Base-by-base conservation (phyloP, 35 echinoderm and acorn worm species). In the Ophioderma brevispina region DNA sequence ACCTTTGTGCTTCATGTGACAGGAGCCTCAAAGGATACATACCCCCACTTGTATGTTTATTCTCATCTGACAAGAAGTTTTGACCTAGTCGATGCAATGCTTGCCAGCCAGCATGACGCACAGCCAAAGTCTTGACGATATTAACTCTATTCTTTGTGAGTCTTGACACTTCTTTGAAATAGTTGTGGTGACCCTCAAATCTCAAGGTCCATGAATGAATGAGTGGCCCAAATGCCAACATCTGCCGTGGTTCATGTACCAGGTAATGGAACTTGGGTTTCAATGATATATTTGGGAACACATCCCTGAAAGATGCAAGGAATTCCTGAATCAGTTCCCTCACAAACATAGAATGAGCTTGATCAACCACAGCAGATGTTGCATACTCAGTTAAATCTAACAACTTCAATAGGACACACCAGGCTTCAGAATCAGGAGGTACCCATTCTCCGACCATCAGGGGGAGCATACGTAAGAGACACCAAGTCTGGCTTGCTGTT, bases 201-300 rank as follows among this genome's bases (percentile, higher is more conserved):
- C 89, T 59, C 33, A 91, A 59, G 0, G 89, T 90, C 79, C 81
- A 91, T 32, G 55, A 91, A 86, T 77, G 81, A 39, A 91, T 86
- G 23, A 91, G 82, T 77, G 89, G 82, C 43, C 89, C 89, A 91
- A 86, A 91, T 32, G 75, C 81, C 35, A 86, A 91, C 49, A 91
- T 85, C 21, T 41, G 3, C 56, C 39, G 33, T 36, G 81, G 81
- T 37, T 91, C 85, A 59, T 91, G 89, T 33, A 82, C 75, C 34
- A 90, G 30, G 34, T 64, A 90, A 37, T 90, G 88, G 35, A 83
- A 84, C 30, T 90, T 90, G 49, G 89, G 89, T 86, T 31, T 91
- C 89, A 91, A 86, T 34, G 81, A 40, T 36, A 49, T 42, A 11
- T 91, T 75, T 32, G 81, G 36, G 42, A 50, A 86, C 32, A 77